phyloP scores from a whole-genome alignment of 2,113 vertebrate species.

The Alligator sinensis region DNA sequence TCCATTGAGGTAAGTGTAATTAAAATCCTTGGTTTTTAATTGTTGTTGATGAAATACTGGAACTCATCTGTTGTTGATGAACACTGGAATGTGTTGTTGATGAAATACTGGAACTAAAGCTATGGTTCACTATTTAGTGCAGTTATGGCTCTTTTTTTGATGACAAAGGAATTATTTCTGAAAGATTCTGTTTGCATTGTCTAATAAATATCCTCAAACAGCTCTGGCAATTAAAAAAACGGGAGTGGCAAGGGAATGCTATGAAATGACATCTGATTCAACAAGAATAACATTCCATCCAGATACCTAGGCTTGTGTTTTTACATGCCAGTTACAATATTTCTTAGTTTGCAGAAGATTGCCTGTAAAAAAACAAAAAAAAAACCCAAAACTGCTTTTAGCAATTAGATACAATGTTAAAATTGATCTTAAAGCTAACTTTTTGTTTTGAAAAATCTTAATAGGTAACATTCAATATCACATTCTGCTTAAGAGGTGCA shows the following conservation, averaged over 20 bases:
- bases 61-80: too few relatives aligned
- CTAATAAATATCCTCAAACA: constrained; percentile 39
- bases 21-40: too few relatives aligned
- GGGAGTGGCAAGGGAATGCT: constrained; percentile 31
- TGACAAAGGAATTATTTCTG: not conserved
- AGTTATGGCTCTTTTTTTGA: not conserved
- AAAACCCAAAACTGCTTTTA: constrained; percentile 40
- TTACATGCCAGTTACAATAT: not conserved
- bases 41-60: too few relatives aligned
- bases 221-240: constrained; percentile 36
- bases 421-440: constrained; percentile 27
- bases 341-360: constrained; percentile 1
- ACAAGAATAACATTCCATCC: constrained; percentile 37
- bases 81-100: too few relatives aligned
- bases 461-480: not conserved
- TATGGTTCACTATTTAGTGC: not conserved
- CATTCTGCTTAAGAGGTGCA: not conserved
- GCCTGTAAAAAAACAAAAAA: not conserved
- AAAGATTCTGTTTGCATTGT: not conserved
- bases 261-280: constrained; percentile 62
- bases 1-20: too few relatives aligned
- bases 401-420: not conserved
- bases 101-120: not conserved
- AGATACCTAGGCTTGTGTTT: constrained; percentile 52
- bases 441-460: constrained; percentile 19